Evolutionary conservation across 2,797 vertebrate genomes (phyloP).

Genomic region (Acanthurus tractus): DNA sequence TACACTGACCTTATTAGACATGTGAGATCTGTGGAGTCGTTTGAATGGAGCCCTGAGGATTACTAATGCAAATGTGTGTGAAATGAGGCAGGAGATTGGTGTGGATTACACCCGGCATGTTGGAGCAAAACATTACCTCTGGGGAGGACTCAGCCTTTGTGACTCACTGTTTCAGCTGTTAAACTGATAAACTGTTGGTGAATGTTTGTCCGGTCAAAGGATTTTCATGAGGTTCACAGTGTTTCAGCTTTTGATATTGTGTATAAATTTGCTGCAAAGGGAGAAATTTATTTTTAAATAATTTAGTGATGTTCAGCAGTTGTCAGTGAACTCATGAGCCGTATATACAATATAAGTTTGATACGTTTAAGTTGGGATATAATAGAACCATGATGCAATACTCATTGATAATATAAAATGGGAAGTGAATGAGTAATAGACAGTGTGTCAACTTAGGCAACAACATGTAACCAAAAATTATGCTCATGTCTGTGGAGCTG

Average conservation of each 20-base stretch:
- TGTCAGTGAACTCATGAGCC: neutral
- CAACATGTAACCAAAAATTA: too few species aligned
- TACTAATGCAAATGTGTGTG: conserved; percentile 51
- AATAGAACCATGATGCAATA: too few species aligned
- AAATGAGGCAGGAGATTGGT: conserved; percentile 50
- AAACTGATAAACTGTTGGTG: conserved; percentile 13
- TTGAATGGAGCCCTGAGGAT: conserved; percentile 14
- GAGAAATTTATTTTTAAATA: neutral
- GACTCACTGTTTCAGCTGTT: conserved; percentile 1
- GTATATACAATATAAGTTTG: too few species aligned
- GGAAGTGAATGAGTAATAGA: too few species aligned
- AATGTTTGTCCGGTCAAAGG: neutral
- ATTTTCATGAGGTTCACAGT: neutral
- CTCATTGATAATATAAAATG: too few species aligned
- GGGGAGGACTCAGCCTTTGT: conserved; percentile 22
- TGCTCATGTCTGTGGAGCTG: too few species aligned
- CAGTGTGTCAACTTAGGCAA: too few species aligned
- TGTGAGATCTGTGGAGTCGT: conserved; percentile 12
- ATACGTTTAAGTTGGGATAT: neutral
- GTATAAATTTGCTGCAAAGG: neutral
- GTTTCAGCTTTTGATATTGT: neutral
- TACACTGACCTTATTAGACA: conserved; percentile 18
- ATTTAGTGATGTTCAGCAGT: neutral
- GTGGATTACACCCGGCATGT: conserved; percentile 46
- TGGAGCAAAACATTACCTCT: conserved; percentile 47